A percentile compares a stretch with the other conserved stretches of the same genome.
Conservation (phyloP, 2,888 invertebrate genomes). For the Platerodrilus igneus region DNA sequence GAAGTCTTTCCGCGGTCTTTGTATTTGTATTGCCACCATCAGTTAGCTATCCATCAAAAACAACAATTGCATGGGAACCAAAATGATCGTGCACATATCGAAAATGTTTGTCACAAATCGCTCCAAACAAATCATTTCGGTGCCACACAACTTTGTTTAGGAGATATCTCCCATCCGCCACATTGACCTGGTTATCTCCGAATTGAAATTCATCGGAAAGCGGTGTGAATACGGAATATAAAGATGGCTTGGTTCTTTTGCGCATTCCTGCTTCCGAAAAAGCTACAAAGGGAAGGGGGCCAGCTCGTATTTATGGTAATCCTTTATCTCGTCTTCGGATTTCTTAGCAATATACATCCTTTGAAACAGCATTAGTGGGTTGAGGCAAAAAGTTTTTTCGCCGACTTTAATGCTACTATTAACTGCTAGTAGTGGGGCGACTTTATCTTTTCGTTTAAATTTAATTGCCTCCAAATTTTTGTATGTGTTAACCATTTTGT, state of each 20-base stretch:
- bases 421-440: constrained; percentile 24
- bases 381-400: constrained; percentile 17
- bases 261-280: constrained; percentile 27
- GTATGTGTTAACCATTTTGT: constrained; percentile 11
- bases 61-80: too few species aligned
- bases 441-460: constrained; percentile 28
- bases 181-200: constrained; percentile 19
- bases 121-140: constrained; percentile 19
- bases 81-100: constrained; percentile 28
- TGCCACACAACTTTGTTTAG: constrained; percentile 34
- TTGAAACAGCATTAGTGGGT: constrained; percentile 28
- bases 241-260: constrained; percentile 25
- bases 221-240: constrained; percentile 20
- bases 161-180: constrained; percentile 35
- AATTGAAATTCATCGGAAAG: constrained; percentile 14
- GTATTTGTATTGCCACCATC: too few species aligned
- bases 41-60: too few species aligned
- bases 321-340: constrained; percentile 29
- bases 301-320: constrained; percentile 28
- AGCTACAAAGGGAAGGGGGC: constrained; percentile 26
- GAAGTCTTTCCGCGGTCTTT: too few species aligned
- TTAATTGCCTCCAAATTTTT: constrained; percentile 21
- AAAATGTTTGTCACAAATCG: constrained; percentile 29
- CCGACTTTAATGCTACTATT: constrained; percentile 24
- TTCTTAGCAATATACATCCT: constrained; percentile 31